Evolutionary conservation across 1,140 invertebrate genomes (phyloP), one percentile per base, ranked within the genome.

Genomic region (Teleopsis dalmanni): DNA sequence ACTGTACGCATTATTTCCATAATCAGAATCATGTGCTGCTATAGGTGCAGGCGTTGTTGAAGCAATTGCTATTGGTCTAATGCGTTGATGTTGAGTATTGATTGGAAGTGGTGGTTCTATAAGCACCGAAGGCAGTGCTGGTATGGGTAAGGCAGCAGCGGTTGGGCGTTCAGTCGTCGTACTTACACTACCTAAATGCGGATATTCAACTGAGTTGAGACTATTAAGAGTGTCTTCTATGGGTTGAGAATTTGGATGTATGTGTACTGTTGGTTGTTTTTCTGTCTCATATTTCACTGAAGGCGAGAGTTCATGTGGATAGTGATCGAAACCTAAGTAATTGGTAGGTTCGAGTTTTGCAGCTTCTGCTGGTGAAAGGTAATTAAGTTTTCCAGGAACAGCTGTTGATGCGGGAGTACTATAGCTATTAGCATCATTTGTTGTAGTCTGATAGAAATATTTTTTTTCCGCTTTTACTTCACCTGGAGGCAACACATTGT

Each of bases 301-400:
- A 0, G 59, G 37, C 0, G 64, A 64, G 41, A 67, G 37, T 33
- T 67, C 64, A 41, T 67, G 62, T 8, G 65, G 65, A 50, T 68
- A 68, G 36, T 68, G 65, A 55, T 68, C 65, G 36, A 68, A 68
- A 25, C 65, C 65, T 1, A 68, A 52, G 29, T 68, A 61, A 0
- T 50, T 25, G n/a, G 55, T 53, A 0, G 62, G 65, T 16, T 65
- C 36, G 23, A 68, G 45, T 22, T 65, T 58, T 19, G 75, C 64
- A 6, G 65, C 59, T 25, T 66, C 56, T 1, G 71, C 70, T 0
- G 74, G 70, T 1, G 76, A 68, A 31, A 68, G 50, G 21, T 68
- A 60, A 29, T 65, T 63, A 0, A 65, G 33, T 13, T 65, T 65
- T 18, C 62, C 62, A 43, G 57, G 58, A 3, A 60, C 58, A 6